Base-by-base conservation (phyloP, 2,888 invertebrate species). In the Gastracanthus pulcherrimus region DNA sequence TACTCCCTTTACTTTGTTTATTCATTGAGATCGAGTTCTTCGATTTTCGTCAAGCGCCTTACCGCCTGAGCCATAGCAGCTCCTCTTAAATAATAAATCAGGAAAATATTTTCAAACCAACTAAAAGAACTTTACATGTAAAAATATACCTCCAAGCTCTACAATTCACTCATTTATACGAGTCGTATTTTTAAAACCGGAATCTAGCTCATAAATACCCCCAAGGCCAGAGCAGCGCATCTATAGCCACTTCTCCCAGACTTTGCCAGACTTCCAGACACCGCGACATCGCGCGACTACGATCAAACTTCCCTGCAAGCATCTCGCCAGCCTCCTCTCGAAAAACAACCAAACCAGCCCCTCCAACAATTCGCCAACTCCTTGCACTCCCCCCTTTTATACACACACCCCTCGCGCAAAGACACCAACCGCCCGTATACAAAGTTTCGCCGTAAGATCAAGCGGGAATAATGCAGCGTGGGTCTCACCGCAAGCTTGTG, bases 401-500 rank as follows among this genome's bases (percentile, higher is more conserved):
- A n/a, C n/a, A n/a, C n/a, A n/a, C n/a, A n/a, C n/a, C n/a, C n/a
- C n/a, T n/a, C n/a, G n/a, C n/a, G n/a, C 6, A 41, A 26, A 41
- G 26, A n/a, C 23, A 23, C 13, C 36, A 23, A 23, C 23, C 1
- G 7, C 16, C 19, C 23, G 13, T 16, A 13, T 16, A 11, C 19
- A 3, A 38, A 26, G 38, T 19, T 9, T 23, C 6, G 55, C 26
- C 3, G n/a, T n/a, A 62, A 36, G 34, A 36, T 7, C 19, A 31
- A 36, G 51, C 13, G 19, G 6, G 51, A 58, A 74, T 26, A 67
- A 67, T 55, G 64, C 31, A 16, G 41, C n/a, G 11, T n/a, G 29
- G 78, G 36, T n/a, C 87, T 87, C 84, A 90, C 90, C 85, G 90
- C 89, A 78, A 90, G 86, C 84, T 89, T 90, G 85, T 90, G 89